Evolutionary conservation across 2,888 invertebrate species (phyloP).

Genomic region (Agriopis marginaria): DNA sequence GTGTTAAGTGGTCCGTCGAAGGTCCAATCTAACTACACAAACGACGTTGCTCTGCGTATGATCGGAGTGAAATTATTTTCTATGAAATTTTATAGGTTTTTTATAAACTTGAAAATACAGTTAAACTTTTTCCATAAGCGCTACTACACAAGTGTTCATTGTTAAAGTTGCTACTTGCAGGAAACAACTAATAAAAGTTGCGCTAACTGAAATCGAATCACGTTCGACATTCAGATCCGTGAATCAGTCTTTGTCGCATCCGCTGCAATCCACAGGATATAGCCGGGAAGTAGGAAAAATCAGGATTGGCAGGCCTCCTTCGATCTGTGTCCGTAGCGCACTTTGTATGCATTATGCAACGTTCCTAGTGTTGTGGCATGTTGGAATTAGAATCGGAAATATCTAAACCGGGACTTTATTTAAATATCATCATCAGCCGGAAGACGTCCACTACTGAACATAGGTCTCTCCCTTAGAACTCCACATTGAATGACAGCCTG

Average conservation of each 20-base stretch:
- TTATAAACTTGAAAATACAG: slow-evolving; percentile 4
- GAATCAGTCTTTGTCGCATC: slow-evolving; percentile 66
- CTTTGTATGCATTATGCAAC: slow-evolving; percentile 78
- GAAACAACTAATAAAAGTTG: slow-evolving; percentile 33
- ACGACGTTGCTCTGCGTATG: slow-evolving; percentile 49
- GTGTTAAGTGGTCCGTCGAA: slow-evolving; percentile 53
- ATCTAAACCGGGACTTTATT: background rate
- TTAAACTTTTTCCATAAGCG: slow-evolving; percentile 10
- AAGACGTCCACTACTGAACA: no score
- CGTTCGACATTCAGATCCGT: slow-evolving; percentile 43
- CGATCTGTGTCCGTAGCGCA: slow-evolving; percentile 57
- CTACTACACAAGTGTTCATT: slow-evolving; percentile 1
- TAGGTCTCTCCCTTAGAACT: no score
- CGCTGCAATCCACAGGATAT: slow-evolving; percentile 59
- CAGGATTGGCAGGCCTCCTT: slow-evolving; percentile 61
- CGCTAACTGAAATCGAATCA: slow-evolving; percentile 44
- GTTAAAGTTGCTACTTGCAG: slow-evolving; percentile 1
- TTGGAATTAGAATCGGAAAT: background rate
- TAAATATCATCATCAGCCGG: background rate
- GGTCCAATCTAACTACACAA: slow-evolving; percentile 49
- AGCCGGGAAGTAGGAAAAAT: slow-evolving; percentile 66
- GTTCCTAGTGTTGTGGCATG: slow-evolving; percentile 21
- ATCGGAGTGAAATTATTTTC: slow-evolving; percentile 41
- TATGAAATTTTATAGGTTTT: background rate
- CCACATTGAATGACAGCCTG: no score